Base-by-base conservation (phyloP, 2,797 vertebrate species). In the Cossypha dichroa region DNA sequence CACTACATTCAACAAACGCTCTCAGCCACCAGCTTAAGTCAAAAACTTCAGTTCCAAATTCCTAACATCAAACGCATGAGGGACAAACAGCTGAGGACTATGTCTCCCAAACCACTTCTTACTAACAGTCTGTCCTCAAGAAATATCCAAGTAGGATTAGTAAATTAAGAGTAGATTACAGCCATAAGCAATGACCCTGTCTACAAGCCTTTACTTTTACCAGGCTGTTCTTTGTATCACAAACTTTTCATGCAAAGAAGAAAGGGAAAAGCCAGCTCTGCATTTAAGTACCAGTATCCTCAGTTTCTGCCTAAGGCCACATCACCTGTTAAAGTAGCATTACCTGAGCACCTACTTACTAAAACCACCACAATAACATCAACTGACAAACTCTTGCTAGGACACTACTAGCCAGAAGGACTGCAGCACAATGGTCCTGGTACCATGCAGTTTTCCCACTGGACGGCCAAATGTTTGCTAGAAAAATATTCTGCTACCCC, bases 251-350 rank as follows among this genome's bases (percentile, higher is more conserved):
- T 40, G 66, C 81, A 74, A 88, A 80, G 20, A 36, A 81, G 31
- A 77, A 67, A 92, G 10, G 58, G 34, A 92, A 72, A 89, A 94
- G 52, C 64, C 85, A 94, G 78, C 81, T 93, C 87, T 96, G 94
- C 85, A 90, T 90, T 58, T 34, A 89, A 92, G 52, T 87, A 90
- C 78, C 88, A 91, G 36, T 66, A 72, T 58, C 91, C 82, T 93
- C 58, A 46, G 10, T 38, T 88, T 91, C 79, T 85, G 58, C 94
- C 85, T 62, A 64, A 88, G 74, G 92, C 88, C 80, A 64, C 78
- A 80, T 46, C 54, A 66, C 52, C 66, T 88, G 51, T 36, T 51
- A 62, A 72, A 41, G 63, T 87, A 77, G 78, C 59, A 80, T 74
- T 20, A 80, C 88, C 76, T 11, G 9, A 94, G 67, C 82, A 80